Percentiles rank a stretch among this genome's conserved stretches.
Conservation (phyloP, 2,113 vertebrate species). For the Hippocampus mohnikei region DNA sequence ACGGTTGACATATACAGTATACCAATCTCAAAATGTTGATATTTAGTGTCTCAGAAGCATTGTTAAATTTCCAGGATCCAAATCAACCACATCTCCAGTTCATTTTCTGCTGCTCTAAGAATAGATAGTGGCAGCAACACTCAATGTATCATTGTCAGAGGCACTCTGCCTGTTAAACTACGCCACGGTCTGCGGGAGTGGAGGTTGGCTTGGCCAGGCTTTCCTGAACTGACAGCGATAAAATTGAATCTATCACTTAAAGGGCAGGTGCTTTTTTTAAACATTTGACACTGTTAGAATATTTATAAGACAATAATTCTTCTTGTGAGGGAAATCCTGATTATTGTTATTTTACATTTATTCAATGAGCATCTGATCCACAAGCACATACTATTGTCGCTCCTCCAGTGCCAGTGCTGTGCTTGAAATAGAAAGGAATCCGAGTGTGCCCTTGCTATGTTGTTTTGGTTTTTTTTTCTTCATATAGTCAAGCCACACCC, state of each 20-base stretch:
- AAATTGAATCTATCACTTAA: constrained; percentile 36
- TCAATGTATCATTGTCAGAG: constrained; percentile 53
- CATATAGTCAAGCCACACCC: constrained; percentile 52
- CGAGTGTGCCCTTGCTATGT: constrained; percentile 28
- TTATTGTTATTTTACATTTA: no score
- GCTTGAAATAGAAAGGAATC: constrained; percentile 70
- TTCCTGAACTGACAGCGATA: constrained; percentile 33
- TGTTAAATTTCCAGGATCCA: constrained; percentile 23
- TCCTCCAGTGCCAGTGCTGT: constrained; percentile 33
- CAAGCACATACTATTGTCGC: constrained; percentile 35
- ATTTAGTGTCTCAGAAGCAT: background rate
- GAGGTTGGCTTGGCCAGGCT: constrained; percentile 28
- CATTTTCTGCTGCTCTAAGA: constrained; percentile 38
- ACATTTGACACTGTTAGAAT: constrained; percentile 17
- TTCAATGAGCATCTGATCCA: constrained; percentile 3
- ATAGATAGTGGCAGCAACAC: constrained; percentile 36
- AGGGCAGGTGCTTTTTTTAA: constrained; percentile 10
- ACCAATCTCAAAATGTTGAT: background rate
- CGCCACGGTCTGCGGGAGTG: constrained; percentile 22
- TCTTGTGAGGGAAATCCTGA: background rate
- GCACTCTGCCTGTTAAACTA: constrained; percentile 18
- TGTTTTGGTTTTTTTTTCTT: constrained; percentile 54
- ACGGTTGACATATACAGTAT: background rate
- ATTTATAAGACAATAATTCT: background rate
- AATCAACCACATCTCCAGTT: constrained; percentile 30